Percentiles rank a stretch among this genome's conserved stretches.
Evolutionary conservation across 2,113 vertebrate genomes (phyloP).

Genomic region (Psittacula cyanocephala): DNA sequence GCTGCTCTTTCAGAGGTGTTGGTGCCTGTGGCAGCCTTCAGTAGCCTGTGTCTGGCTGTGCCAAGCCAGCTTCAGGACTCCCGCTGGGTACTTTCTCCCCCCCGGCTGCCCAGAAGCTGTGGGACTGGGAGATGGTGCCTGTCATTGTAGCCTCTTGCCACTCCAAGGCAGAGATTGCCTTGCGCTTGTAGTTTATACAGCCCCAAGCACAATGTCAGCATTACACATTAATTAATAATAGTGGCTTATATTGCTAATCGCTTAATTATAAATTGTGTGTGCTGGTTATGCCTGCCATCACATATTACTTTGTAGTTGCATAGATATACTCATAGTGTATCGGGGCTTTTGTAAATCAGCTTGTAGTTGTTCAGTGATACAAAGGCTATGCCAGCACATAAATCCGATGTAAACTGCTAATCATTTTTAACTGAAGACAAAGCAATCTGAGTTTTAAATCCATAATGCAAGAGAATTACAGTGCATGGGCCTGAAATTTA

Average conservation of each 20-base stretch:
- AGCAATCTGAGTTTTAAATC: slow-evolving; percentile 66
- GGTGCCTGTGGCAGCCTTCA: background rate
- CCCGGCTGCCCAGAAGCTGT: background rate
- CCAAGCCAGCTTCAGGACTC: background rate
- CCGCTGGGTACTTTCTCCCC: background rate
- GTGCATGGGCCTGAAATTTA: slow-evolving; percentile 21
- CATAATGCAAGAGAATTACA: slow-evolving; percentile 43
- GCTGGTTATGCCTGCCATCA: slow-evolving; percentile 63
- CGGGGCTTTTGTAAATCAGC: slow-evolving; percentile 62
- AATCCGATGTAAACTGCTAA: slow-evolving; percentile 65
- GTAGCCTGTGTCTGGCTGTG: background rate
- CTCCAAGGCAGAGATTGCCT: slow-evolving; percentile 42
- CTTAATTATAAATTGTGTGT: slow-evolving; percentile 69
- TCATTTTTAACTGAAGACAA: slow-evolving; percentile 67
- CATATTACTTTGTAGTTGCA: slow-evolving; percentile 58
- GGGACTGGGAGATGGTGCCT: background rate
- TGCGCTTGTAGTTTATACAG: slow-evolving; percentile 38
- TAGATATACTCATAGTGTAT: slow-evolving; percentile 16
- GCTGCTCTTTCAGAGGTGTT: background rate
- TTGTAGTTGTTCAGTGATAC: slow-evolving; percentile 53
- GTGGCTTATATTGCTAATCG: slow-evolving; percentile 64
- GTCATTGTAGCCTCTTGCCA: slow-evolving; percentile 21
- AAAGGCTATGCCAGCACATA: slow-evolving; percentile 42
- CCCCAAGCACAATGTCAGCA: slow-evolving; percentile 58
- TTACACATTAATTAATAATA: slow-evolving; percentile 64